These are phyloP conservation scores for Aporophyla lueneburgensis DNA, from an alignment of 2,888 invertebrate species.

Conservation along the genomic window DNA sequence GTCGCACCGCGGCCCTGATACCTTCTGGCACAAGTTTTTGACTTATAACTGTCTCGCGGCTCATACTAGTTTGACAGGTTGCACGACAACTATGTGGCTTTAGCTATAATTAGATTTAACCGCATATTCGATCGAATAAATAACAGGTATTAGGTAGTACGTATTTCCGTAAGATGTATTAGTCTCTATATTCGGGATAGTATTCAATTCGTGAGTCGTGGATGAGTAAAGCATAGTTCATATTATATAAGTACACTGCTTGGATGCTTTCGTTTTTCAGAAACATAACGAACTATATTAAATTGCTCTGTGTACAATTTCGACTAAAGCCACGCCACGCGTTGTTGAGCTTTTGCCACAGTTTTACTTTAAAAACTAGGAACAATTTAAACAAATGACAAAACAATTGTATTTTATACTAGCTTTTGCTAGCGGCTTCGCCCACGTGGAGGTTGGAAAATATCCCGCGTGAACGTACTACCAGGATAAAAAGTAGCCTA, in stretches of 20 bases:
- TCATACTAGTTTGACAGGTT: conserved; percentile 45
- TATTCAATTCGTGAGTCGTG: conserved; percentile 1
- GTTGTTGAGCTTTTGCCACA: conserved; percentile 24
- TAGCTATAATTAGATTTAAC: conserved; percentile 44
- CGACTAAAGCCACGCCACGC: conserved; percentile 28
- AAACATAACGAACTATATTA: conserved; percentile 34
- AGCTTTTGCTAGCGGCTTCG: too few species aligned
- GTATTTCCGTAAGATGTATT: neutral
- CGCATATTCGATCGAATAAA: neutral
- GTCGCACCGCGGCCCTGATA: conserved; percentile 68
- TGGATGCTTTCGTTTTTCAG: conserved; percentile 30
- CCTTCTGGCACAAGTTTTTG: conserved; percentile 49
- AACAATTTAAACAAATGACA: conserved; percentile 24
- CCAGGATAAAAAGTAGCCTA: too few species aligned
- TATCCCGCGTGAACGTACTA: too few species aligned
- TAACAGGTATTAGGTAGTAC: neutral
- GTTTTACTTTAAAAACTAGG: conserved; percentile 28
- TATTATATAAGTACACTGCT: neutral
- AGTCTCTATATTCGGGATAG: neutral
- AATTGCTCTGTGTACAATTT: conserved; percentile 39
- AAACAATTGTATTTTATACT: neutral
- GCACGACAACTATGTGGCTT: conserved; percentile 33
- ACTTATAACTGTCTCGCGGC: conserved; percentile 50
- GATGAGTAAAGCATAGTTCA: neutral
- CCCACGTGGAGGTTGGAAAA: too few species aligned